Evolutionary conservation across 1,140 invertebrate species (phyloP).

Genomic region (Apolygus lucorum): DNA sequence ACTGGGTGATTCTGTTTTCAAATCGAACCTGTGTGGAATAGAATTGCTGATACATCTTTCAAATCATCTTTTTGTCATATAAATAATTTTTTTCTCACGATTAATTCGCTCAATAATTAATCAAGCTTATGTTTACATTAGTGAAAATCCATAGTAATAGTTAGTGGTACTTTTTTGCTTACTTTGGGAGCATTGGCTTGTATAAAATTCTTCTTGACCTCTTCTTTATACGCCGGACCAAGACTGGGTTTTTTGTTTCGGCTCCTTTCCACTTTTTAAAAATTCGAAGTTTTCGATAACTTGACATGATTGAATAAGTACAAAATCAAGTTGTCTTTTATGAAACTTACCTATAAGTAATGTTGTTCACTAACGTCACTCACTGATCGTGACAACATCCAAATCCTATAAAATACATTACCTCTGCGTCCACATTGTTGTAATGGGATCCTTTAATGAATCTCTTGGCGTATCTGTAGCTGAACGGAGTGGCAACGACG

Average conservation of each 20-base stretch:
- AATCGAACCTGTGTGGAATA: background rate
- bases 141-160: too few relatives aligned
- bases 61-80: too few relatives aligned
- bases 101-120: too few relatives aligned
- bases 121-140: too few relatives aligned
- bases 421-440: background rate
- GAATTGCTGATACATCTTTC: too few relatives aligned
- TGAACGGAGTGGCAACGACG: background rate
- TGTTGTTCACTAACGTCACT: too few relatives aligned
- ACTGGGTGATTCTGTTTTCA: background rate
- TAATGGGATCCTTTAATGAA: background rate
- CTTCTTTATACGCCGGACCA: background rate
- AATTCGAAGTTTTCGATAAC: too few relatives aligned
- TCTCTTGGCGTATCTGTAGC: background rate
- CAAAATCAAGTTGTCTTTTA: too few relatives aligned
- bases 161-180: too few relatives aligned
- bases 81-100: too few relatives aligned
- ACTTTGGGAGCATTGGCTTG: constrained; percentile 6
- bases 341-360: too few relatives aligned
- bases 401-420: background rate
- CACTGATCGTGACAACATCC: background rate
- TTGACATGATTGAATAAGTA: too few relatives aligned
- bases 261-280: background rate
- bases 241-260: background rate
- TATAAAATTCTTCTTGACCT: background rate